A percentile compares a stretch with the other conserved stretches of the same genome.
phyloP scores from a whole-genome alignment of 2,888 invertebrate genomes.

The Mellilla xanthometata region DNA sequence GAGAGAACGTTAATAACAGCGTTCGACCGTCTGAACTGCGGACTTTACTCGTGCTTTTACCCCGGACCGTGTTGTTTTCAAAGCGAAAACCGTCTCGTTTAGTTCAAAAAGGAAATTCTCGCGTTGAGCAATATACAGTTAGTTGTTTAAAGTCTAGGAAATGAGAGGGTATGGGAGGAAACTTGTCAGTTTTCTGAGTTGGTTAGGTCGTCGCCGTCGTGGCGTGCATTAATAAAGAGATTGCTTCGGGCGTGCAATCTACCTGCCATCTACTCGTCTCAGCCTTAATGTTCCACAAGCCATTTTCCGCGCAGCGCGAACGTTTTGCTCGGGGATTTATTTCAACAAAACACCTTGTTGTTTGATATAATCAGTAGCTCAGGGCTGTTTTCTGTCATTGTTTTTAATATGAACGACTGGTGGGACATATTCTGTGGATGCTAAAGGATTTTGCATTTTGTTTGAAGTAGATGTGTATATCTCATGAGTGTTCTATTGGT shows the following conservation, averaged over 20 bases:
- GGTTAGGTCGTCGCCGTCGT: conserved; percentile 48
- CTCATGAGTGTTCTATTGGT: no score
- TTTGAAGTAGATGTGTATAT: not conserved
- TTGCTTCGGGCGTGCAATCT: conserved; percentile 51
- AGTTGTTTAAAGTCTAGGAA: conserved; percentile 63
- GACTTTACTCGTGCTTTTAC: conserved; percentile 39
- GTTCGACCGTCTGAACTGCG: conserved; percentile 40
- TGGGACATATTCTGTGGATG: not conserved
- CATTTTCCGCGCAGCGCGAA: conserved; percentile 24
- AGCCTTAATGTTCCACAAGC: conserved; percentile 22
- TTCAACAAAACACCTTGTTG: conserved; percentile 14
- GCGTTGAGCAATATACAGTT: conserved; percentile 64
- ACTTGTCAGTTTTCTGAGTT: conserved; percentile 62
- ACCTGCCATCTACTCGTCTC: conserved; percentile 19
- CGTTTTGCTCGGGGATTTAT: conserved; percentile 22
- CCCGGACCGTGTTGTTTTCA: conserved; percentile 54
- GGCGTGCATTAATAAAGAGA: conserved; percentile 56
- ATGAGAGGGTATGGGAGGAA: conserved; percentile 42
- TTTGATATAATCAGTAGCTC: conserved; percentile 12
- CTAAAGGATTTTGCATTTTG: not conserved
- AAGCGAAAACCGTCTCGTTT: conserved; percentile 58
- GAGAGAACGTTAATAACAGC: conserved; percentile 54
- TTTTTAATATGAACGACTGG: conserved; percentile 20
- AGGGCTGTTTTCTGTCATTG: conserved; percentile 20
- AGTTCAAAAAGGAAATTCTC: conserved; percentile 56